Conservation (phyloP, 2,797 vertebrate species). For the Cryptoprocta ferox region DNA sequence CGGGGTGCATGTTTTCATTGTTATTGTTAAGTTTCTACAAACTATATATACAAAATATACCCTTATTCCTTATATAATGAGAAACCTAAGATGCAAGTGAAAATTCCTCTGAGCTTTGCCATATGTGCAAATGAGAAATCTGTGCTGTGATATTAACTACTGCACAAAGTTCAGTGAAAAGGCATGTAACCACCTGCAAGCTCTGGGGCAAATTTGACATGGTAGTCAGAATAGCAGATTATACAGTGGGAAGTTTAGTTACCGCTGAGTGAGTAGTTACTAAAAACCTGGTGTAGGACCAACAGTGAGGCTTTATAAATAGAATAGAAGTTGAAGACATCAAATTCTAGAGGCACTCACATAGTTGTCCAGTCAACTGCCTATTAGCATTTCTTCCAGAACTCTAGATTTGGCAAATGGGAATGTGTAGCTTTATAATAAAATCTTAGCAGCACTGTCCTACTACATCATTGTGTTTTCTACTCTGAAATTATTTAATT, state of each 20-base stretch:
- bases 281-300: not conserved
- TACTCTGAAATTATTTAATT: constrained; percentile 58
- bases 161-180: constrained; percentile 29
- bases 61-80: constrained; percentile 6
- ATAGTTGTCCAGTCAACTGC: not conserved
- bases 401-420: constrained; percentile 31
- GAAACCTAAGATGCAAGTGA: constrained; percentile 48
- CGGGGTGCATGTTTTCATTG: constrained; percentile 5
- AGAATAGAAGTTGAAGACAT: not conserved
- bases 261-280: not conserved
- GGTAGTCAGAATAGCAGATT: not conserved
- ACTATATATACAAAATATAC: not conserved
- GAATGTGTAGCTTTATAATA: constrained; percentile 35
- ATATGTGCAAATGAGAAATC: constrained; percentile 55
- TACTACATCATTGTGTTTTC: constrained; percentile 25
- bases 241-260: not conserved
- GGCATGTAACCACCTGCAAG: not conserved
- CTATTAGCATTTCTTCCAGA: constrained; percentile 41
- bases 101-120: constrained; percentile 48
- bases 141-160: constrained; percentile 27
- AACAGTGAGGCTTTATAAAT: not conserved
- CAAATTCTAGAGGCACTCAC: not conserved
- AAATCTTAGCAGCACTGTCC: not conserved
- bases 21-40: constrained; percentile 46
- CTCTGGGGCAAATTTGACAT: constrained; percentile 17